These are phyloP conservation scores for Eupelmus urozonus DNA, from an alignment of 2,888 invertebrate genomes.

Conservation along the genomic window DNA sequence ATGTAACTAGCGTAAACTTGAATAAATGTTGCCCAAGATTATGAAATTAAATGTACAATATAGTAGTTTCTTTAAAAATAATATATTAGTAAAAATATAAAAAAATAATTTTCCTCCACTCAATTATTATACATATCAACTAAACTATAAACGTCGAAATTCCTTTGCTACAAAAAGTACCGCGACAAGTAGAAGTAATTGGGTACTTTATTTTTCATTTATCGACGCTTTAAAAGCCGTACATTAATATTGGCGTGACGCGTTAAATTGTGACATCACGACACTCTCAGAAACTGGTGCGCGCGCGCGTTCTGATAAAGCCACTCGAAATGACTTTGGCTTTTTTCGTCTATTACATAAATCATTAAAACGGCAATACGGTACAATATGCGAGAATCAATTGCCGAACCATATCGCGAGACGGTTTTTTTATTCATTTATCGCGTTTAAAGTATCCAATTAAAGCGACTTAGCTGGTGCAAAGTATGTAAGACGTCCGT, in stretches of 20 bases:
- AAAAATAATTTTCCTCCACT: constrained; percentile 11
- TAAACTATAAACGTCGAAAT: too few species aligned
- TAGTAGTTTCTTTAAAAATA: neutral
- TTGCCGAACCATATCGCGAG: neutral
- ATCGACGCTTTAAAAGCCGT: neutral
- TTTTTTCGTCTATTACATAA: constrained; percentile 32
- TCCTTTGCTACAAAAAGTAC: neutral
- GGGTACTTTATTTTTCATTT: neutral
- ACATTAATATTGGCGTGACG: neutral
- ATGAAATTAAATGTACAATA: too few species aligned
- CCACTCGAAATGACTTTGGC: constrained; percentile 5
- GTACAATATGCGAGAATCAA: constrained; percentile 2
- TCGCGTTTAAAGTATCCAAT: neutral
- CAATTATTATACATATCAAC: too few species aligned
- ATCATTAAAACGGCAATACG: constrained; percentile 7
- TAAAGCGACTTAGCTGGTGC: neutral
- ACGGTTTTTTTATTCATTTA: neutral
- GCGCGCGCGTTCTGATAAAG: constrained; percentile 28
- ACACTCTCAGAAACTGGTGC: neutral
- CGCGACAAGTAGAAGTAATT: neutral
- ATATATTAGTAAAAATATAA: neutral
- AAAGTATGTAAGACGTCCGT: neutral
- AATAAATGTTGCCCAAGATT: too few species aligned
- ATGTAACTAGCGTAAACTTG: too few species aligned
- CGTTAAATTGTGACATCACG: constrained; percentile 1